Percentiles rank a stretch among this genome's conserved stretches.
phyloP scores from a whole-genome alignment of 2,888 invertebrate genomes.

The Hermaeophaga mercurialis region DNA sequence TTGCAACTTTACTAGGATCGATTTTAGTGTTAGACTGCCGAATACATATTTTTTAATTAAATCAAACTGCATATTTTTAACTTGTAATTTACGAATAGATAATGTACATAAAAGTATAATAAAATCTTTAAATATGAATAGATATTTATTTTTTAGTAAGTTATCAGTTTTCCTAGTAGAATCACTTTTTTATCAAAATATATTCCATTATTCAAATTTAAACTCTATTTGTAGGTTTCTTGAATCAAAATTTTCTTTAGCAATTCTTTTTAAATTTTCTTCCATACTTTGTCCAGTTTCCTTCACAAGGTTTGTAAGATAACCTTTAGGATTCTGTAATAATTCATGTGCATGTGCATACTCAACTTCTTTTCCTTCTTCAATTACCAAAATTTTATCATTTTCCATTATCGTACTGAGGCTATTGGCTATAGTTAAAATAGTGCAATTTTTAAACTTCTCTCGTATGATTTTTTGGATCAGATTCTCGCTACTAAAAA shows the following conservation, averaged over 20 bases:
- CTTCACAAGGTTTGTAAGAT: conserved; percentile 52
- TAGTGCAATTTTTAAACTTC: conserved; percentile 77
- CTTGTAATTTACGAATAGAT: conserved; percentile 17
- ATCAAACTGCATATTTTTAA: conserved; percentile 19
- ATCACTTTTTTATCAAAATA: too few species aligned
- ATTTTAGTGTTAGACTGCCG: conserved; percentile 14
- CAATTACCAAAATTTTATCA: conserved; percentile 70
- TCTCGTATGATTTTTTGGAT: conserved; percentile 77
- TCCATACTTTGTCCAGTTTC: conserved; percentile 51
- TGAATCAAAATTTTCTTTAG: conserved; percentile 41
- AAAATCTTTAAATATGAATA: too few species aligned
- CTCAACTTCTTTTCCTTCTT: conserved; percentile 61
- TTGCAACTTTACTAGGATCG: not conserved
- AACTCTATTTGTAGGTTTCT: conserved; percentile 25
- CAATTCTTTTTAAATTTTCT: conserved; percentile 42
- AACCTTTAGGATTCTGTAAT: conserved; percentile 48
- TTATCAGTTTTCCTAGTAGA: too few species aligned
- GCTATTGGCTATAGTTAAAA: conserved; percentile 82
- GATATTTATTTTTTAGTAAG: too few species aligned
- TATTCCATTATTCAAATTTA: conserved; percentile 6
- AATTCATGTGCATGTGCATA: conserved; percentile 61
- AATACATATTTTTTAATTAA: conserved; percentile 19
- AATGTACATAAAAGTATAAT: too few species aligned
- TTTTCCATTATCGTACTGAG: conserved; percentile 85
- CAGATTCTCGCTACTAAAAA: conserved; percentile 72